Evolutionary conservation across 2,797 vertebrate species (phyloP).

Genomic region (Dendrocincla fuliginosa): DNA sequence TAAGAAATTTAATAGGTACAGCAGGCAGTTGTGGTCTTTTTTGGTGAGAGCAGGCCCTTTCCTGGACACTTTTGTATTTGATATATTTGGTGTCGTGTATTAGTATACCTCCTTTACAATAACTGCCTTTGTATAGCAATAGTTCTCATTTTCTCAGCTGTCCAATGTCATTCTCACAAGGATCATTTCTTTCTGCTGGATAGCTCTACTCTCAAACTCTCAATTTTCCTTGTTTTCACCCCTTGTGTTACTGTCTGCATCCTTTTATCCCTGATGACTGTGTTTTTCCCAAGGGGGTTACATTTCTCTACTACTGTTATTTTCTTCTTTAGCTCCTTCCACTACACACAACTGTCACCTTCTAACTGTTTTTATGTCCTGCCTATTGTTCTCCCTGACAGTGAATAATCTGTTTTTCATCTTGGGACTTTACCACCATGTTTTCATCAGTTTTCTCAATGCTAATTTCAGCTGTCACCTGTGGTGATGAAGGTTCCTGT

Average conservation of each 20-base stretch:
- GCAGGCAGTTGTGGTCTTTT: not conserved
- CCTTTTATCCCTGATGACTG: slow-evolving; percentile 3
- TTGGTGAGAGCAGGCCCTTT: not conserved
- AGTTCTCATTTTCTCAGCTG: not conserved
- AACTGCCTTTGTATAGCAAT: not conserved
- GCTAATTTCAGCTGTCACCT: slow-evolving; percentile 69
- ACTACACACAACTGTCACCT: not conserved
- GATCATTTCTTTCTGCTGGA: not conserved
- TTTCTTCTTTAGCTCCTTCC: slow-evolving; percentile 33
- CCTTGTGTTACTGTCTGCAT: not conserved
- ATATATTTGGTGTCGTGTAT: not conserved
- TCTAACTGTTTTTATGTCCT: slow-evolving; percentile 51
- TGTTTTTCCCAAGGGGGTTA: slow-evolving; percentile 9
- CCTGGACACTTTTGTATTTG: not conserved
- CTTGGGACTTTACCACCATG: not conserved
- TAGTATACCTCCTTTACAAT: not conserved
- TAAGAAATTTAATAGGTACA: not conserved
- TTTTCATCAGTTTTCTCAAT: slow-evolving; percentile 59
- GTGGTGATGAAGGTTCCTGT: slow-evolving; percentile 56
- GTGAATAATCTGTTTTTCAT: slow-evolving; percentile 71
- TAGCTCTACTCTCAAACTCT: not conserved
- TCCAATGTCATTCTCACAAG: not conserved
- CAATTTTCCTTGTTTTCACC: not conserved
- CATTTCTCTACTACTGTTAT: not conserved
- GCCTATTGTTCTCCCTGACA: slow-evolving; percentile 66